Base-by-base conservation (phyloP, 2,113 vertebrate species). In the Brienomyrus longianalis region DNA sequence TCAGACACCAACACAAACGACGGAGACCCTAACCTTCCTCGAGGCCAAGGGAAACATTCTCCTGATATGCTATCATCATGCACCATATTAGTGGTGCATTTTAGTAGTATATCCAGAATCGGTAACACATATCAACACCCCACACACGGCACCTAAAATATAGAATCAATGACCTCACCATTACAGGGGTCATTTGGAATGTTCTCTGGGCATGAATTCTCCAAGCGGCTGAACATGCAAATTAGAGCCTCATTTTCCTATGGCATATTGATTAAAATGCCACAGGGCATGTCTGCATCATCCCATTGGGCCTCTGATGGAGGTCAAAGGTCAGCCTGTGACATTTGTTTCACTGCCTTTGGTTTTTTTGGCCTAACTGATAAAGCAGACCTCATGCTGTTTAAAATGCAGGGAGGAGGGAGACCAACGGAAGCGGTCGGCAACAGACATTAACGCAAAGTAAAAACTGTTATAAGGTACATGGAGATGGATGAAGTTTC, bases 231-330 rank as follows among this genome's bases (percentile, higher is more conserved):
- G 48, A 86, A 51, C 45, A 86, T 86, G 83, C 47, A 86, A 86
- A 86, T 50, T 51, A 50, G 83, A 48, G 19, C 83, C 83, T 86
- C 45, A 51, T 86, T 86, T 86, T 50, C 83, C 48, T 86, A 9
- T 31, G 43, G 45, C 83, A 27, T 51, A 48, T 51, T 50, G 83
- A 86, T 86, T 86, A 86, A 86, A 86, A 50, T 86, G 83, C 83
- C 83, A 51, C 47, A 31, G 48, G 83, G 23, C 83, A 86, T 51
- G 83, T 86, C 45, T 86, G 10, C 45, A 48, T 50, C 47, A 43
- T 80, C 74, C 27, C 48, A 86, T 1, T 27, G 83, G 83, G 48
- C 48, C 48, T 51, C 35, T 86, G 48, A 15, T n/a, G 51, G 83
- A 50, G 83, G 83, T 51, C 45, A 51, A 27, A 50, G 45, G 83